A percentile compares a stretch with the other conserved stretches of the same genome.
These are phyloP conservation scores for Struthio camelus DNA, from an alignment of 2,113 vertebrate genomes.

Conservation along the genomic window DNA sequence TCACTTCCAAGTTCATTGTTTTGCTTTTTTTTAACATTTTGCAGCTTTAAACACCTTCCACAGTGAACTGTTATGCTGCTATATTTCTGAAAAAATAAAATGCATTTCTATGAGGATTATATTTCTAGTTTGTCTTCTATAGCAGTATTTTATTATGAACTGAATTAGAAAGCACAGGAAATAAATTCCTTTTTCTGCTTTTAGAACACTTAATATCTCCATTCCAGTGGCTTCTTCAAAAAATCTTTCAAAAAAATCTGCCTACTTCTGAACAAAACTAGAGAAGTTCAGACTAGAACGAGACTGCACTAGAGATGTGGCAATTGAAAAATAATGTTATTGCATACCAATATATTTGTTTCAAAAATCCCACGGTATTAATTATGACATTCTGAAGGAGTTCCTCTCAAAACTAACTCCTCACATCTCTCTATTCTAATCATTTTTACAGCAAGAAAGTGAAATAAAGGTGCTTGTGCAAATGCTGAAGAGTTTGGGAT, in stretches of 20 bases:
- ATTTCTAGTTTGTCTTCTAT: not conserved
- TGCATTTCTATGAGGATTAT: not conserved
- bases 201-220: not conserved
- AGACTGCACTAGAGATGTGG: not conserved
- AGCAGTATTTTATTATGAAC: not conserved
- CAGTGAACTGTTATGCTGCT: not conserved
- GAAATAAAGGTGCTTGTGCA: not conserved
- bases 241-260: not conserved
- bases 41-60: not conserved
- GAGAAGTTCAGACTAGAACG: no score
- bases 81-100: not conserved
- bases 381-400: not conserved
- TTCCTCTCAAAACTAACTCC: not conserved
- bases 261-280: not conserved
- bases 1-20: not conserved
- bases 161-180: not conserved
- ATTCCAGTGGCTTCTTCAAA: not conserved
- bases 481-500: not conserved
- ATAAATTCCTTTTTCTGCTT: not conserved
- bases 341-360: not conserved
- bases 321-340: not conserved
- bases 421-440: not conserved
- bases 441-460: not conserved
- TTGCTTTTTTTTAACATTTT: not conserved
- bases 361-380: not conserved